phyloP scores from a whole-genome alignment of 2,113 vertebrate species.

The Hippocampus mohnikei region DNA sequence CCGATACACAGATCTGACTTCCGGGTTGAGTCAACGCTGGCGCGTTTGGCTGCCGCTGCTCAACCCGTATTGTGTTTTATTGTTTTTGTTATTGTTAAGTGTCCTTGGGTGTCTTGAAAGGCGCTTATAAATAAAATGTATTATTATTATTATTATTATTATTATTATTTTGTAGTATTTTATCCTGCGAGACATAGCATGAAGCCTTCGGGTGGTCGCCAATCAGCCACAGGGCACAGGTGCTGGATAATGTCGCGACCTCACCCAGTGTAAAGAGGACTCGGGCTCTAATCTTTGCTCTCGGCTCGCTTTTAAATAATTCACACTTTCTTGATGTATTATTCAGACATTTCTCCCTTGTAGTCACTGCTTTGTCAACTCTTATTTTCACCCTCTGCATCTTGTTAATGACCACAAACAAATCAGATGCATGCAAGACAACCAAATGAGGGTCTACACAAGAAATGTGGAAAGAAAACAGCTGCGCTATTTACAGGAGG shows the following conservation, averaged over 20 bases:
- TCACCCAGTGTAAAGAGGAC: background rate
- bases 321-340: constrained; percentile 46
- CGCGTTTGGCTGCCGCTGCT: too few species aligned
- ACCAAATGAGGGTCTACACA: background rate
- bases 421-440: background rate
- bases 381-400: background rate
- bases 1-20: too few species aligned
- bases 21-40: too few species aligned
- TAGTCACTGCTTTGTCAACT: constrained; percentile 19
- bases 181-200: too few species aligned
- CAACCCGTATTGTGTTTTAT: too few species aligned
- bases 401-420: background rate
- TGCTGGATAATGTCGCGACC: background rate
- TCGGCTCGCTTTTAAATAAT: constrained; percentile 46
- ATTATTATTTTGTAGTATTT: too few species aligned
- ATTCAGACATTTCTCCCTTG: constrained; percentile 34
- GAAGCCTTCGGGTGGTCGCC: too few species aligned
- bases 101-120: too few species aligned
- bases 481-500: background rate
- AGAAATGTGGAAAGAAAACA: background rate
- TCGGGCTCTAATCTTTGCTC: background rate
- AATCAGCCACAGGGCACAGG: background rate
- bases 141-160: too few species aligned
- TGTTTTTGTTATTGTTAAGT: too few species aligned
- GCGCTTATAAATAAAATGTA: too few species aligned